Evolutionary conservation across 2,797 vertebrate species (phyloP), one percentile per base, ranked within the genome.

Genomic region (Champsocephalus gunnari): DNA sequence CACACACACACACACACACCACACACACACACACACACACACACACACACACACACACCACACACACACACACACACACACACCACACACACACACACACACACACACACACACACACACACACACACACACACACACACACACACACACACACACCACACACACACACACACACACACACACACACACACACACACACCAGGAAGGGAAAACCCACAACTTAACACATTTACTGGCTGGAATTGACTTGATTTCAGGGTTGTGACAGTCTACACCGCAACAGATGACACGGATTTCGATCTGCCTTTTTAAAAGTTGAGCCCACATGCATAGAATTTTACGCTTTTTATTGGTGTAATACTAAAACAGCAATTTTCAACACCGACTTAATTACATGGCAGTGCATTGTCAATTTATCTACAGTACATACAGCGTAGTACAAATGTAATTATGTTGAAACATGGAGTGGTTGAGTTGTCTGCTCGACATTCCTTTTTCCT

Each of bases 51-150:
- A 86, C 81, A 82, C 75, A 86, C 64, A 43, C 81, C 13, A 6
- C 81, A 87, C 77, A 87, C 66, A 86, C 81, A 82, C 81, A 87
- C 77, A 87, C 66, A 86, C 81, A 82, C 81, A 87, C 77, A 87
- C 66, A 86, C n/a, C 81, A 82, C 75, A 86, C 64, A 43, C 81
- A n/a, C n/a, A n/a, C n/a, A n/a, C n/a, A 86, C 81, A 82, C 81
- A 87, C 77, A 87, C 66, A 84, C 28, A 28, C n/a, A 86, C 81
- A 82, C 81, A 87, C 77, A 87, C 66, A 84, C 28, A 28, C n/a
- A 86, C 81, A 82, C 81, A 87, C 77, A 87, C 66, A 84, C 28
- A 28, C n/a, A 86, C 81, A 82, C 81, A 87, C 77, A 87, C 66
- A 84, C 28, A 28, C n/a, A 86, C 81, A 82, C 81, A 87, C 77